phyloP scores from a whole-genome alignment of 2,797 vertebrate species.

The Scolopax bukidnonensis region DNA sequence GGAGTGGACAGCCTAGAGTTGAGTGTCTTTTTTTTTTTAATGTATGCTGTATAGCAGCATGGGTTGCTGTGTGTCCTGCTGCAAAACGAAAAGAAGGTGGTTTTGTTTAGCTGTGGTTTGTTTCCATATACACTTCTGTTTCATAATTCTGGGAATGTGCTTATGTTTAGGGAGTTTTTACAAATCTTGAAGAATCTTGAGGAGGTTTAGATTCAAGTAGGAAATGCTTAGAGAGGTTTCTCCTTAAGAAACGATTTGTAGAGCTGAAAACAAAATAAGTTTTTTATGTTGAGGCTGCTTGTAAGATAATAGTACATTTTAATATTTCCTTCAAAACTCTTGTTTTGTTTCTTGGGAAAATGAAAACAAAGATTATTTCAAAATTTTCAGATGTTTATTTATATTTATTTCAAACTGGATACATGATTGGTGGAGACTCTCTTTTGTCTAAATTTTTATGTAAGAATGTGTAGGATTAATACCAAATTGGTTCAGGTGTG shows the following conservation, averaged over 20 bases:
- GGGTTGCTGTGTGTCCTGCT: not conserved
- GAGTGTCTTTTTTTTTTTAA: accelerated
- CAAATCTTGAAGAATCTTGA: not conserved
- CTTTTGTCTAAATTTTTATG: not conserved
- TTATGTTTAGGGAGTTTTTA: not conserved
- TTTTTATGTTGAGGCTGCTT: not conserved
- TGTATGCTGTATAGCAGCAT: not conserved
- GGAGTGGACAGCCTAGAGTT: not conserved
- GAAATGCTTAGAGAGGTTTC: not conserved
- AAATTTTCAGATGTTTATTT: not conserved
- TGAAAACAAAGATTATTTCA: not conserved
- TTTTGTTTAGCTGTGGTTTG: not conserved
- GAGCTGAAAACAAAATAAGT: not conserved
- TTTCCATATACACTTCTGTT: not conserved
- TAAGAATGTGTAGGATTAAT: not conserved
- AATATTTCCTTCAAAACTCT: not conserved
- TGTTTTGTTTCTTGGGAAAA: not conserved
- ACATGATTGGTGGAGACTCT: not conserved
- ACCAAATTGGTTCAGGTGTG: not conserved
- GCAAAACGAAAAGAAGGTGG: not conserved
- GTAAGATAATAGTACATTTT: not conserved
- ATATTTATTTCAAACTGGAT: not conserved
- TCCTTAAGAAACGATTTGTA: not conserved
- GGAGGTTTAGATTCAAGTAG: not conserved
- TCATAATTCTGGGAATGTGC: not conserved